Percentiles rank a stretch among this genome's conserved stretches.
Conservation (phyloP, 30 jellyfish, hydroid and myxozoan species). For the Aurelia aurita region DNA sequence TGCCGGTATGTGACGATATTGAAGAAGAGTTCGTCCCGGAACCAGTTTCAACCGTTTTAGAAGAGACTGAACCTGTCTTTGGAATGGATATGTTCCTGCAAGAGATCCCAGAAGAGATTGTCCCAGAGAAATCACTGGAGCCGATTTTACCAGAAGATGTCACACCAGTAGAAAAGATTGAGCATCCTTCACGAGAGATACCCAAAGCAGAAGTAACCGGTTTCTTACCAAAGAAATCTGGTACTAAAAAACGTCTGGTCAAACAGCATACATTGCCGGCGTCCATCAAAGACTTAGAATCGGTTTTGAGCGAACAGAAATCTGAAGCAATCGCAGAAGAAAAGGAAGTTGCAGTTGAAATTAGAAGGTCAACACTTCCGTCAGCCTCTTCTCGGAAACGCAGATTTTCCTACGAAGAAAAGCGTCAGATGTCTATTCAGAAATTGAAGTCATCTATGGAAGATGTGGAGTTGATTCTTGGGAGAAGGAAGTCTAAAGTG, state of each 20-base stretch:
- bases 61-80: too few relatives aligned
- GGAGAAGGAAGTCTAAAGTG: conserved; percentile 38
- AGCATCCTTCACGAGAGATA: too few relatives aligned
- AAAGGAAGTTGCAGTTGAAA: background rate
- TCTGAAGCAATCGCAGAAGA: conserved; percentile 14
- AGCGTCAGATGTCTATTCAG: conserved; percentile 30
- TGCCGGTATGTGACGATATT: too few relatives aligned
- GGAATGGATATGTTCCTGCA: too few relatives aligned
- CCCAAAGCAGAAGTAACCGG: too few relatives aligned
- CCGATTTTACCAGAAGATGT: too few relatives aligned
- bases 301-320: background rate
- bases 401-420: conserved; percentile 39
- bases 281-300: background rate
- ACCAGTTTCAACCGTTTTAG: too few relatives aligned
- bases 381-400: conserved; percentile 9
- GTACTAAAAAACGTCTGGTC: background rate
- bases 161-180: too few relatives aligned
- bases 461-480: conserved; percentile 25
- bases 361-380: conserved; percentile 11
- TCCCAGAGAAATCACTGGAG: too few relatives aligned
- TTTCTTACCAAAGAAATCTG: too few relatives aligned
- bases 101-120: too few relatives aligned
- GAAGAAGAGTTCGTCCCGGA: too few relatives aligned
- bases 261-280: conserved; percentile 33
- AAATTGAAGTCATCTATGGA: conserved; percentile 32